Evolutionary conservation across 2,113 vertebrate genomes (phyloP), one percentile per base, ranked within the genome.

Genomic region (Micronycteris hirsuta): DNA sequence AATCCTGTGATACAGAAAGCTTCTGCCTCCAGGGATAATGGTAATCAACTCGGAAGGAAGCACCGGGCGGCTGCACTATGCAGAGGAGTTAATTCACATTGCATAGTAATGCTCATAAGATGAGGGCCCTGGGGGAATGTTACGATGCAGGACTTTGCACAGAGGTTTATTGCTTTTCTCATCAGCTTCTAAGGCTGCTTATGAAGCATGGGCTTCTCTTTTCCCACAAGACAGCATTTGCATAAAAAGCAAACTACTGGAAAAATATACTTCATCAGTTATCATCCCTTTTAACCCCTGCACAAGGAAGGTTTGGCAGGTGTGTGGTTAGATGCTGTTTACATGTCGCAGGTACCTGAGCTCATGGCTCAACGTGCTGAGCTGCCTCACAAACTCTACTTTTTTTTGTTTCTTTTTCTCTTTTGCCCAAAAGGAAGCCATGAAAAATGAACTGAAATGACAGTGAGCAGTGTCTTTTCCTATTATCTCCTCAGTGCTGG

Each of bases 121-220:
- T 96, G 95, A 96, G 24, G 83, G 96, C 92, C 95, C 86, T 61
- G 70, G 95, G 74, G 95, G 71, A 84, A 47, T 95, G 97, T 97
- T 97, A 96, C 19, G 61, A 88, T 96, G 97, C 89, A 97, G 93
- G 93, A 88, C 93, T 97, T 17, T 86, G 47, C 89, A 76, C 76
- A 81, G 92, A 96, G 95, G 28, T 86, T 98, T 96, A 92, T 31
- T 97, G 43, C 76, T 98, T 98, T 98, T 97, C 85, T 97, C 86
- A 96, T 97, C 95, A 97, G 86, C 70, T 89, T n/a, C 70, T 97
- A 58, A 88, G 89, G 11, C 91, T 97, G 84, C 83, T 97, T 96
- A 93, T 92, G 80, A 92, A 98, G 0, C 28, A 52, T 31, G 33
- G 47, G 49, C 14, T 97, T 14, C 17, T 96, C 17, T 78, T 88